Evolutionary conservation across 2,113 vertebrate genomes (phyloP).

Genomic region (Garra rufa): DNA sequence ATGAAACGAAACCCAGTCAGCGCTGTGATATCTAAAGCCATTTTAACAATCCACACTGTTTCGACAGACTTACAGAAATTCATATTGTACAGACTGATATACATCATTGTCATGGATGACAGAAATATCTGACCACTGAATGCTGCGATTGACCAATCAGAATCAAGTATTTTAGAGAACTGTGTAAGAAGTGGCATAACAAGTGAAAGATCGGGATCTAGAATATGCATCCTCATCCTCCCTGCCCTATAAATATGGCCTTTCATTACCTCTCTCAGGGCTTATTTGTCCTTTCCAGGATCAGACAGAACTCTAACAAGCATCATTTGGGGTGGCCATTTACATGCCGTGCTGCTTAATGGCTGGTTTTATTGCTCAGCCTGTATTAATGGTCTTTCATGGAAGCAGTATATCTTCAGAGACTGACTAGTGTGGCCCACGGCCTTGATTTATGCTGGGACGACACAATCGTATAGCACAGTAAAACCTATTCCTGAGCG

Average conservation of each 20-base stretch:
- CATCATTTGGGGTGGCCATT: slow-evolving; percentile 53
- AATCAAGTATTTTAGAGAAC: neutral
- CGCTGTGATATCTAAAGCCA: too few species aligned
- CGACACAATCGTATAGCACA: neutral
- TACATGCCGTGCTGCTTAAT: slow-evolving; percentile 70
- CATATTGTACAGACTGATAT: neutral
- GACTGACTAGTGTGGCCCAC: slow-evolving; percentile 59
- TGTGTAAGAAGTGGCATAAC: neutral
- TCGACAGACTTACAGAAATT: neutral
- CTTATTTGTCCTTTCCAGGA: neutral
- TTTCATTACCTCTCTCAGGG: neutral
- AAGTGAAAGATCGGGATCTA: neutral
- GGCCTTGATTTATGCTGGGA: slow-evolving; percentile 52
- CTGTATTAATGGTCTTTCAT: slow-evolving; percentile 53
- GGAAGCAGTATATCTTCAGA: slow-evolving; percentile 51
- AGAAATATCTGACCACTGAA: neutral
- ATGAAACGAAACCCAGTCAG: neutral
- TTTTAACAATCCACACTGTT: too few species aligned
- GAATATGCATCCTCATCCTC: neutral
- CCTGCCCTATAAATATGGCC: neutral
- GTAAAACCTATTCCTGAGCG: neutral
- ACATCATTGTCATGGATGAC: neutral
- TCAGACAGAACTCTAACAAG: neutral
- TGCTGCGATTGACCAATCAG: neutral
- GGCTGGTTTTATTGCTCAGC: slow-evolving; percentile 65